Evolutionary conservation across 2,797 vertebrate genomes (phyloP).

Genomic region (Aphelocoma californica): DNA sequence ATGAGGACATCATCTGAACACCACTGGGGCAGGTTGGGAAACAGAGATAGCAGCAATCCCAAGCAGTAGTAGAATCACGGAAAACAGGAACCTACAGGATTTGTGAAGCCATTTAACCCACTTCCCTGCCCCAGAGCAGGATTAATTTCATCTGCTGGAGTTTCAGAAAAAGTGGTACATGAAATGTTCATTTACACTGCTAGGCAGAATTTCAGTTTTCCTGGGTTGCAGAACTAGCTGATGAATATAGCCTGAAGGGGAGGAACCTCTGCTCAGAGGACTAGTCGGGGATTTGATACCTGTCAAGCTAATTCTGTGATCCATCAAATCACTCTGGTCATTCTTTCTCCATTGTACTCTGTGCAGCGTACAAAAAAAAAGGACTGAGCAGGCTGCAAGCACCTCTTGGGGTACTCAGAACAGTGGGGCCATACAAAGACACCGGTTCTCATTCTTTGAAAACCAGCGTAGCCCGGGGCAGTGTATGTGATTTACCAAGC

Average conservation of each 20-base stretch:
- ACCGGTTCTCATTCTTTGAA: not conserved
- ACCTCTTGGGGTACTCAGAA: not conserved
- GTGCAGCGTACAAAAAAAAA: not conserved
- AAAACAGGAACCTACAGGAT: not conserved
- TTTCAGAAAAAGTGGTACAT: not conserved
- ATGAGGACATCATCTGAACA: not conserved
- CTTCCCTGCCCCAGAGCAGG: not conserved
- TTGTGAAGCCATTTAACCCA: not conserved
- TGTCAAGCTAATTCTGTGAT: not conserved
- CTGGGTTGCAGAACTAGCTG: not conserved
- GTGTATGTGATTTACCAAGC: not conserved
- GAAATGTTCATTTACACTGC: not conserved
- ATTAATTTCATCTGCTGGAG: not conserved
- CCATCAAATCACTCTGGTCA: not conserved
- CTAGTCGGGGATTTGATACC: not conserved
- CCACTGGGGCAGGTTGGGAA: not conserved
- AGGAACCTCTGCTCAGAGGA: not conserved
- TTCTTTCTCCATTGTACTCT: not conserved
- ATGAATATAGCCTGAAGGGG: not conserved
- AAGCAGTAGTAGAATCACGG: not conserved
- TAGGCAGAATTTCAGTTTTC: not conserved
- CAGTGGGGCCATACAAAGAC: not conserved
- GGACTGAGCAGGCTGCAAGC: not conserved
- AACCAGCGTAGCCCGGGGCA: not conserved
- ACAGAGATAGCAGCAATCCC: not conserved